These are phyloP conservation scores for Enteromius fasciolatus DNA, from an alignment of 2,797 vertebrate species.

Conservation along the genomic window DNA sequence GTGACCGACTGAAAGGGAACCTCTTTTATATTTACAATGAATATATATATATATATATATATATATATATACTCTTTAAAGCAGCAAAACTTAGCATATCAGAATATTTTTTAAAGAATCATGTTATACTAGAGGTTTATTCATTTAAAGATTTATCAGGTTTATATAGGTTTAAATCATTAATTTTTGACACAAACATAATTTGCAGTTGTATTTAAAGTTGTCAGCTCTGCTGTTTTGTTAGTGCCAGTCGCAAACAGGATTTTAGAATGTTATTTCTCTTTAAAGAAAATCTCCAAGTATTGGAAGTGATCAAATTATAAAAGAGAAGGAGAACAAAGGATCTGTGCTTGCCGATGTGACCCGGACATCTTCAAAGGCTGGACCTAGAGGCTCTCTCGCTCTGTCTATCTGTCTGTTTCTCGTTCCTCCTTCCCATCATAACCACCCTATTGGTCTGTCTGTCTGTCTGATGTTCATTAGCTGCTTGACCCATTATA, in stretches of 20 bases:
- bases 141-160: background rate
- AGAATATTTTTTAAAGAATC: background rate
- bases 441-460: conserved; percentile 22
- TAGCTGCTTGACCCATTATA: conserved; percentile 68
- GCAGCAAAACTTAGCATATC: background rate
- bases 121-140: background rate
- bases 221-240: background rate
- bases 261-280: background rate
- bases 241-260: background rate
- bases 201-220: background rate
- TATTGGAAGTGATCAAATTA: conserved; percentile 4
- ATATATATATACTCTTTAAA: too few relatives aligned
- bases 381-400: conserved; percentile 64
- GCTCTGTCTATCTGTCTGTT: conserved; percentile 46
- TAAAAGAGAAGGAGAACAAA: conserved; percentile 37
- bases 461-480: conserved; percentile 57
- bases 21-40: background rate
- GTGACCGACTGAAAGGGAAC: too few relatives aligned
- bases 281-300: conserved; percentile 19
- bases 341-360: conserved; percentile 62
- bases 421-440: conserved; percentile 45
- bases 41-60: background rate
- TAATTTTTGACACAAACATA: background rate
- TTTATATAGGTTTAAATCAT: background rate
- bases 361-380: conserved; percentile 69